These are phyloP conservation scores for Tetragnatha versicolor DNA, from an alignment of 1,140 invertebrate species.

Conservation along the genomic window DNA sequence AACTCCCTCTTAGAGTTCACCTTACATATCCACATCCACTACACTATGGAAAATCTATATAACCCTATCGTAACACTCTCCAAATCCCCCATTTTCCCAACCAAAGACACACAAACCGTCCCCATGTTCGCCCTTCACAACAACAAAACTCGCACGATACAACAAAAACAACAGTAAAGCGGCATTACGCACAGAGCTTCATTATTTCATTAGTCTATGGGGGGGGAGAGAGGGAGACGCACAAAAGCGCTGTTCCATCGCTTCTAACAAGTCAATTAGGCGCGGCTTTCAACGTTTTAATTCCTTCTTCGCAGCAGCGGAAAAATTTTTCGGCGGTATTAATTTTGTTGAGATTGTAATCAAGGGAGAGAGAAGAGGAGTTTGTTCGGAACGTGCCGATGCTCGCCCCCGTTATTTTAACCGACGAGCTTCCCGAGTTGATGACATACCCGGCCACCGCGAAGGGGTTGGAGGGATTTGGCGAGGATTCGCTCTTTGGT, in stretches of 20 bases:
- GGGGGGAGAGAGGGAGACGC: too few species aligned
- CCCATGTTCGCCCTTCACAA: too few species aligned
- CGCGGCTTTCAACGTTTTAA: slow-evolving; percentile 54
- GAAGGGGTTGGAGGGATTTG: slow-evolving; percentile 3
- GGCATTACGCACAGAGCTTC: too few species aligned
- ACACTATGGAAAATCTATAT: too few species aligned
- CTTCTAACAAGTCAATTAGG: slow-evolving; percentile 56
- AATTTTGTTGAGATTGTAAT: slow-evolving; percentile 56
- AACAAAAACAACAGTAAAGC: too few species aligned
- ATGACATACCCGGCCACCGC: slow-evolving; percentile 48
- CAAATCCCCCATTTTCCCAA: too few species aligned
- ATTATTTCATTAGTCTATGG: too few species aligned
- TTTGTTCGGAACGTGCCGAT: slow-evolving; percentile 54
- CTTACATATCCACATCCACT: too few species aligned
- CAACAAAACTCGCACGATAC: too few species aligned
- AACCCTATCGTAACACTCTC: too few species aligned
- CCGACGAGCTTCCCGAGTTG: slow-evolving; percentile 44
- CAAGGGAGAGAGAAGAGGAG: slow-evolving; percentile 22
- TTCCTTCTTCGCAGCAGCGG: slow-evolving; percentile 20
- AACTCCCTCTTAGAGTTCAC: too few species aligned
- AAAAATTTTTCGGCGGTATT: slow-evolving; percentile 55
- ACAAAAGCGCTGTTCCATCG: slow-evolving; percentile 50
- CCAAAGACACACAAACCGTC: too few species aligned
- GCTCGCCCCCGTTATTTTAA: slow-evolving; percentile 50
- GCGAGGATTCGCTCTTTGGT: slow-evolving; percentile 14